Base-by-base conservation (phyloP, 1,140 invertebrate species). In the Carcinoscorpius rotundicauda region DNA sequence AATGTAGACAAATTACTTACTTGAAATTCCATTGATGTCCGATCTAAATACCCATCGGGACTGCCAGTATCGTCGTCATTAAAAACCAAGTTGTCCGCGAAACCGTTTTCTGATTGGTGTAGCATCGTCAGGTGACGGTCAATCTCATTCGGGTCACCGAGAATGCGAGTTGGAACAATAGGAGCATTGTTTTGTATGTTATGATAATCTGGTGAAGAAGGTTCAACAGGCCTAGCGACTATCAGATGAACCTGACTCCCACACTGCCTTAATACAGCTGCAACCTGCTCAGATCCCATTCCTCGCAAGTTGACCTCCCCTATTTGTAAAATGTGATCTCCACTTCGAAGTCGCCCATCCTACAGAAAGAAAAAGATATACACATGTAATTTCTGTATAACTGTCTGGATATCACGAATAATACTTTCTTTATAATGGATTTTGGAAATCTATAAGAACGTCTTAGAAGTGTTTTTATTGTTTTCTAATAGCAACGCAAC, bases 311-410 rank as follows among this genome's bases (percentile, higher is more conserved):
- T 93, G 58, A 97, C 89, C 69, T 93, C 89, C 6, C 92, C 90
- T 69, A 97, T 94, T 79, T 96, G 92, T 61, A 97, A 81, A 60
- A 97, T 87, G 78, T 97, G 93, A 78, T 97, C 94, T 10, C 93
- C 93, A 76, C 89, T 87, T 75, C 89, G 88, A 63, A 97, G 79
- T 8, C 91, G 81, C 5, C 86, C 87, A 79, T 96, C 91, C 81
- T 90, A 81, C 52, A 75, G 72, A 68, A 60, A 55, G n/a, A 8
- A 55, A 2, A 8, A 55, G 3, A 8, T 8, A 55, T 55, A n/a
- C 6, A 55, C 3, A 55, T 29, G 29, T 29, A 29, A 29, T 29
- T 29, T 29, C 29, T 29, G 29, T 29, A 29, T 62, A 70, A 65
- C 4, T 65, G 53, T 51, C 49, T 66, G 5, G 29, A 29, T 29